Conservation (phyloP, 2,888 invertebrate species). For the Lamellibrachia columna region DNA sequence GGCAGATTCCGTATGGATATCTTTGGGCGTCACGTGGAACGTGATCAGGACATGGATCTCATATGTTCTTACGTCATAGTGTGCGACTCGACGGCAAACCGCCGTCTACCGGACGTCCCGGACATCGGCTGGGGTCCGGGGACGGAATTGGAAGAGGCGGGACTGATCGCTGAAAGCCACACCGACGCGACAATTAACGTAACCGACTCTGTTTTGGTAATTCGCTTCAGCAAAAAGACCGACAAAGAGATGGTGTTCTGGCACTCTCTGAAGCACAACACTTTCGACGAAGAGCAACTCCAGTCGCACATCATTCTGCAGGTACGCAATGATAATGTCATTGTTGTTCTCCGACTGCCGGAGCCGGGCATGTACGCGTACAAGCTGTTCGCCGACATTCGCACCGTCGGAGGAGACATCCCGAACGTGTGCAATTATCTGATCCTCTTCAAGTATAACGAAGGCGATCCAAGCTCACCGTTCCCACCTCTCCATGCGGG, state of each 20-base stretch:
- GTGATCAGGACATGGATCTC: conserved; percentile 57
- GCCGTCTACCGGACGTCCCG: conserved; percentile 59
- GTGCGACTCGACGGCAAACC: conserved; percentile 51
- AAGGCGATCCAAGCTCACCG: not conserved
- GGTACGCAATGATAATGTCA: conserved; percentile 51
- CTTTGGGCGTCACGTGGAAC: conserved; percentile 54
- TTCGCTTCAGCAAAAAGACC: conserved; percentile 47
- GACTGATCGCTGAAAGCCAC: conserved; percentile 56
- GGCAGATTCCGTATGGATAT: conserved; percentile 62
- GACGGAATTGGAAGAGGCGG: conserved; percentile 49
- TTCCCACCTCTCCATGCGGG: not conserved
- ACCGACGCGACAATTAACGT: conserved; percentile 54
- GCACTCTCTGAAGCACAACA: conserved; percentile 54
- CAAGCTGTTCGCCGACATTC: conserved; percentile 56
- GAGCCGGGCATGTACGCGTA: conserved; percentile 58
- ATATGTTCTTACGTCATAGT: conserved; percentile 60
- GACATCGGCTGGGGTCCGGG: conserved; percentile 62
- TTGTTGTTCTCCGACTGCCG: conserved; percentile 57
- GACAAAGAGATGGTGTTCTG: conserved; percentile 51
- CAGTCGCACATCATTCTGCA: conserved; percentile 55
- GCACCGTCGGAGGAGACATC: conserved; percentile 49
- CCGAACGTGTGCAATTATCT: conserved; percentile 62
- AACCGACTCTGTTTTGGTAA: conserved; percentile 56
- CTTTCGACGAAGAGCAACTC: conserved; percentile 45
- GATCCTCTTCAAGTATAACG: not conserved